Base-by-base conservation (phyloP, 2,888 invertebrate species). In the Sericinus montela region DNA sequence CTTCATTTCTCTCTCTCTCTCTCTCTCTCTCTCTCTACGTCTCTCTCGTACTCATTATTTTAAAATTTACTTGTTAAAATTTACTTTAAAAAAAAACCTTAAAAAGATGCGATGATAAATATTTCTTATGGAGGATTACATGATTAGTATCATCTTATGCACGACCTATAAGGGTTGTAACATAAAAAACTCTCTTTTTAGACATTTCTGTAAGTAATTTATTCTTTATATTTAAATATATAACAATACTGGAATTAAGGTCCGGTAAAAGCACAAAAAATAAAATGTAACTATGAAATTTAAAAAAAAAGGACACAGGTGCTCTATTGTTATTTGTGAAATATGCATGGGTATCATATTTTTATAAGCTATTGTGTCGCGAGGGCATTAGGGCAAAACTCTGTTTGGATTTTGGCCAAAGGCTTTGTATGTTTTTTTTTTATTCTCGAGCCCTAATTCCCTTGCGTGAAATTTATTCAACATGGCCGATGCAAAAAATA, bases 241-340 rank as follows among this genome's bases (percentile, higher is more conserved):
- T 11, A 5, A 19, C 15, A 45, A 45, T 41, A 38, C 15, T 23
- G 34, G 32, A 34, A 28, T 40, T 36, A 36, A 32, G 32, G 23
- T 39, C 34, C 32, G 16, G 43, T 11, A 13, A 23, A 28, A 16
- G 28, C 23, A 34, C 54, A 48, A 52, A 51, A 52, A 52, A 50
- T 48, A 35, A 44, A 37, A 45, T 35, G 45, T 53, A 37, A 36
- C 34, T 39, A 48, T 50, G 3, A 5, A 19, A 19, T 15, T 38
- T 47, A 35, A 14, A 37, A 38, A 54, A 57, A 60, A 64, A 65
- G 67, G 63, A 48, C 63, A 73, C 79, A 80, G 80, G 80, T 80
- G 80, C 59, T 52, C 60, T 59, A 70, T 79, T 80, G 74, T 76
- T 71, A 59, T 62, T 60, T 57, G 63, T 62, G 61, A 71, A 73